These are phyloP conservation scores for Petrocephalus zakoni DNA, from an alignment of 2,113 vertebrate genomes.

Conservation along the genomic window DNA sequence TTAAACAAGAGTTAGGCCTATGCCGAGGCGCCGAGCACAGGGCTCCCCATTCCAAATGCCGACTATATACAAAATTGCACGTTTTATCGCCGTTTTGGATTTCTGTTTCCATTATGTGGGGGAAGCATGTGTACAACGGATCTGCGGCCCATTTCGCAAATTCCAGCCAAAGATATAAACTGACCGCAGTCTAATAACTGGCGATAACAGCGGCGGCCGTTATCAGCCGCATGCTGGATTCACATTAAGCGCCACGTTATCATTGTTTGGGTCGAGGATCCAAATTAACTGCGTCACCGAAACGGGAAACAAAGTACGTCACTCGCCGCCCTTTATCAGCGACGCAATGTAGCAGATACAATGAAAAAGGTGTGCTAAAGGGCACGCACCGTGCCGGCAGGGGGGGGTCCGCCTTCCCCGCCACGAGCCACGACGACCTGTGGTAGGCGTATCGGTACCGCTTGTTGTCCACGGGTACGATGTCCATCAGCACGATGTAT, in stretches of 20 bases:
- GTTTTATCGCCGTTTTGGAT: neutral
- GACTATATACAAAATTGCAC: neutral
- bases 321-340: neutral
- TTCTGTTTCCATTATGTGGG: neutral
- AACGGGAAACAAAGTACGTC: neutral
- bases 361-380: neutral
- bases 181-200: neutral
- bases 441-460: constrained; percentile 96
- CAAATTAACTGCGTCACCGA: neutral
- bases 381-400: constrained; percentile 84
- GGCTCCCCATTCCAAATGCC: neutral
- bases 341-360: neutral
- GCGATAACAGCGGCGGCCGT: neutral
- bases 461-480: constrained; percentile 97
- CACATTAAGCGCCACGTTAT: constrained; percentile 5
- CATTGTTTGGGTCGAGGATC: neutral
- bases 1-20: neutral
- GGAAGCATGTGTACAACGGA: neutral
- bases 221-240: neutral
- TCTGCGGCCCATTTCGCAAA: neutral
- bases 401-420: constrained; percentile 93
- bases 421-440: constrained; percentile 95
- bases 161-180: neutral
- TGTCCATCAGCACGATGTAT: constrained; percentile 98
- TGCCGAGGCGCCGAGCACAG: neutral